A percentile compares a stretch with the other conserved stretches of the same genome.
phyloP scores from a whole-genome alignment of 2,888 invertebrate species.

The Margaritifera margaritifera region DNA sequence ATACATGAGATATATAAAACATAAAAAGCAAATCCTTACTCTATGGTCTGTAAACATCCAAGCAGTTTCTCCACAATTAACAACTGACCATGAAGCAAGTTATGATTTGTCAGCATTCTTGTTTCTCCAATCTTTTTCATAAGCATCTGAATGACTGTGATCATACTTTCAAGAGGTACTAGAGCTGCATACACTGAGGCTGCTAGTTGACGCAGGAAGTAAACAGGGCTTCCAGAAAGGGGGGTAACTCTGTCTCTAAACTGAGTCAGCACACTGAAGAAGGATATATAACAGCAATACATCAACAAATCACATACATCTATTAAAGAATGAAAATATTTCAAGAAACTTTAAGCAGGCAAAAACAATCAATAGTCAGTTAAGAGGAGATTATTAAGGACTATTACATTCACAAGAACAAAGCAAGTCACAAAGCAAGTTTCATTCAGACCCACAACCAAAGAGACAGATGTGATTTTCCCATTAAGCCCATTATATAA shows the following conservation, averaged over 20 bases:
- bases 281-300: not conserved
- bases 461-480: too few relatives aligned
- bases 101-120: slow-evolving; percentile 9
- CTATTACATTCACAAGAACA: not conserved
- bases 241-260: slow-evolving; percentile 28
- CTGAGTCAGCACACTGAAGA: slow-evolving; percentile 29
- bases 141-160: slow-evolving; percentile 15
- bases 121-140: not conserved
- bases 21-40: too few relatives aligned
- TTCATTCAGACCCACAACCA: too few relatives aligned
- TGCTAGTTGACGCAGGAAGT: slow-evolving; percentile 60
- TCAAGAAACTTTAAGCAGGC: not conserved
- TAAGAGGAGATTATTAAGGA: not conserved
- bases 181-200: slow-evolving; percentile 58
- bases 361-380: not conserved
- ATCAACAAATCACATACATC: not conserved
- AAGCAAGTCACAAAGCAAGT: too few relatives aligned
- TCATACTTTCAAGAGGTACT: slow-evolving; percentile 38
- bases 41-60: not conserved
- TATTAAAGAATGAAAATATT: not conserved
- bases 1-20: too few relatives aligned
- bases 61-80: slow-evolving; percentile 45
- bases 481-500: too few relatives aligned
- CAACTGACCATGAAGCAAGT: slow-evolving; percentile 50
- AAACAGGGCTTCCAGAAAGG: slow-evolving; percentile 55